Conservation (phyloP, 2,113 vertebrate species). For the Macrotis lagotis region DNA sequence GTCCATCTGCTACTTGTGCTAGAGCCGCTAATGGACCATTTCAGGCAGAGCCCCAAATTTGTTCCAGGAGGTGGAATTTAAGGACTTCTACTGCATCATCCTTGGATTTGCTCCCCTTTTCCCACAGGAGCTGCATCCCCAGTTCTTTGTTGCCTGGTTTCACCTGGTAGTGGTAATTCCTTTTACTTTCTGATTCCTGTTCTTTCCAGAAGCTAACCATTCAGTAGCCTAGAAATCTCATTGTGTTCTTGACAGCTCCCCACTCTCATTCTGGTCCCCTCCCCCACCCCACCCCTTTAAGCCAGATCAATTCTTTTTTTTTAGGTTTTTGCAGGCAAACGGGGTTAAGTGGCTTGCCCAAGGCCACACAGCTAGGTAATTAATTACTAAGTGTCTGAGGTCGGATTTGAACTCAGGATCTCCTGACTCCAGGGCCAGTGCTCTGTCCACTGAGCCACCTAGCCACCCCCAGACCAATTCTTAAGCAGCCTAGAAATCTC, state of each 20-base stretch:
- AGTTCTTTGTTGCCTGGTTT: background rate
- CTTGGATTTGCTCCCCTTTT: background rate
- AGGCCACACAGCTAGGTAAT: too few species aligned
- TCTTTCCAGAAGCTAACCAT: background rate
- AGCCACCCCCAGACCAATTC: too few species aligned
- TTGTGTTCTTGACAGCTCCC: background rate
- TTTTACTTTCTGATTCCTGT: background rate
- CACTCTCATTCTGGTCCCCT: too few species aligned
- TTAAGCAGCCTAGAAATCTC: background rate
- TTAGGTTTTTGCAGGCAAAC: too few species aligned
- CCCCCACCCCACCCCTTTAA: background rate
- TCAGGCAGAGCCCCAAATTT: background rate
- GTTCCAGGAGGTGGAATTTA: background rate
- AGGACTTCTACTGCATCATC: background rate
- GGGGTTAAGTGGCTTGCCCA: too few species aligned
- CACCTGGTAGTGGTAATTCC: background rate
- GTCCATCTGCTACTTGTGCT: background rate
- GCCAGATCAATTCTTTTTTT: background rate
- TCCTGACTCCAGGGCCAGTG: too few species aligned
- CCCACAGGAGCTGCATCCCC: too few species aligned
- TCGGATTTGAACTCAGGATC: too few species aligned
- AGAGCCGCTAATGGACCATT: background rate
- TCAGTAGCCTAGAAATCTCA: background rate
- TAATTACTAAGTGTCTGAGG: too few species aligned
- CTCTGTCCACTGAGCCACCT: too few species aligned